Evolutionary conservation across 2,797 vertebrate genomes (phyloP).

Genomic region (Mus caroli): DNA sequence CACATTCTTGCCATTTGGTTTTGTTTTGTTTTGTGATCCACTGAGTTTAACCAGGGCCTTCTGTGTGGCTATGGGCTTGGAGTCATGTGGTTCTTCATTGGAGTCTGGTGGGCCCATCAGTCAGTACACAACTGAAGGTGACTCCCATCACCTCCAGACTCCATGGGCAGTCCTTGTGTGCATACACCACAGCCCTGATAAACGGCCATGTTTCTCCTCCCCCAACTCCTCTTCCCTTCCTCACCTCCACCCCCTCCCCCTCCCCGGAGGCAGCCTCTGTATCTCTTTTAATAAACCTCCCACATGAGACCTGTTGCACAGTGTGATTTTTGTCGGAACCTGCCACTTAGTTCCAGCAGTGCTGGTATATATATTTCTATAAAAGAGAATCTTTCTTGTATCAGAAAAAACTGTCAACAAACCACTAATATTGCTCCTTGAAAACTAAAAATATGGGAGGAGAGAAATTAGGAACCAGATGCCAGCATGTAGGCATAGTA

Average conservation of each 20-base stretch:
- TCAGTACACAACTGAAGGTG: not conserved
- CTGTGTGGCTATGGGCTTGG: not conserved
- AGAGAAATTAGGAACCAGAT: not conserved
- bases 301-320: not conserved
- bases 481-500: too few relatives aligned
- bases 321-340: not conserved
- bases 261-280: not conserved
- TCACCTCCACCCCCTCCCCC: fast-evolving
- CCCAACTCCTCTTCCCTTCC: not conserved
- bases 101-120: not conserved
- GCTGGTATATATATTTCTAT: not conserved
- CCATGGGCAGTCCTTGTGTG: not conserved
- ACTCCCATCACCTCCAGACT: not conserved
- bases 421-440: not conserved
- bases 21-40: not conserved
- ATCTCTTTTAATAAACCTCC: not conserved
- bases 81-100: not conserved
- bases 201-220: not conserved
- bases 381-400: slow-evolving; percentile 5
- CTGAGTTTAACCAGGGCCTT: not conserved
- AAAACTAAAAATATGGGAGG: not conserved
- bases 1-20: not conserved
- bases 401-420: slow-evolving; percentile 31
- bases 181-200: not conserved
- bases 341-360: not conserved